Evolutionary conservation across 2,797 vertebrate genomes (phyloP).

Genomic region (Ctenopoma kingsleyae): DNA sequence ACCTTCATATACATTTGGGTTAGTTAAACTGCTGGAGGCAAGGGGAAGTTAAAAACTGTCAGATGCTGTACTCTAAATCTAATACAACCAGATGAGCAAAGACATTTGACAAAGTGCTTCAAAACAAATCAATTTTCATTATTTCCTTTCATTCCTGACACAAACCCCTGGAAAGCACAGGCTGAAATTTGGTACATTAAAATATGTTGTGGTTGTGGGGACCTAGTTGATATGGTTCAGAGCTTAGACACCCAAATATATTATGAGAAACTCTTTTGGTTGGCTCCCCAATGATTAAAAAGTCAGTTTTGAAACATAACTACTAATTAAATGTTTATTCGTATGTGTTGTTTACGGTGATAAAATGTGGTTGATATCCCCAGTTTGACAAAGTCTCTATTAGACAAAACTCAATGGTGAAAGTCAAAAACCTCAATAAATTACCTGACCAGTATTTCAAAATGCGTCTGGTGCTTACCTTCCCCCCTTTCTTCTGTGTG

Average conservation of each 20-base stretch:
- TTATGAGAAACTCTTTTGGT: too few relatives aligned
- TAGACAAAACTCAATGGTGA: too few relatives aligned
- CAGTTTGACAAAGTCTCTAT: too few relatives aligned
- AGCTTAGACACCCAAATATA: too few relatives aligned
- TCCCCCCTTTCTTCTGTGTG: conserved; percentile 53
- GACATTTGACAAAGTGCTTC: neutral
- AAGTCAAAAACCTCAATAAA: neutral
- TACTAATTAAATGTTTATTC: too few relatives aligned
- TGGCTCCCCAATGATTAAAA: too few relatives aligned
- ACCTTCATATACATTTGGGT: neutral
- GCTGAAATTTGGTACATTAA: neutral
- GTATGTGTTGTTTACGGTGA: too few relatives aligned
- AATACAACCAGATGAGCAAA: neutral
- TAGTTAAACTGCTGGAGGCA: neutral
- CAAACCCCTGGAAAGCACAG: neutral
- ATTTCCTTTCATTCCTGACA: neutral
- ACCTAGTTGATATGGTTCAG: too few relatives aligned
- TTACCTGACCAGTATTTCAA: neutral
- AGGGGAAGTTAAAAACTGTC: neutral
- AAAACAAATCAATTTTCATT: neutral
- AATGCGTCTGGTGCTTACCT: conserved; percentile 43
- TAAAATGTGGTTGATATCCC: too few relatives aligned
- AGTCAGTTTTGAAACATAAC: too few relatives aligned
- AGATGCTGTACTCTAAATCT: neutral
- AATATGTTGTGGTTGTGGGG: neutral